phyloP scores from a whole-genome alignment of 2,888 invertebrate genomes.

The Autographa pulchrina region DNA sequence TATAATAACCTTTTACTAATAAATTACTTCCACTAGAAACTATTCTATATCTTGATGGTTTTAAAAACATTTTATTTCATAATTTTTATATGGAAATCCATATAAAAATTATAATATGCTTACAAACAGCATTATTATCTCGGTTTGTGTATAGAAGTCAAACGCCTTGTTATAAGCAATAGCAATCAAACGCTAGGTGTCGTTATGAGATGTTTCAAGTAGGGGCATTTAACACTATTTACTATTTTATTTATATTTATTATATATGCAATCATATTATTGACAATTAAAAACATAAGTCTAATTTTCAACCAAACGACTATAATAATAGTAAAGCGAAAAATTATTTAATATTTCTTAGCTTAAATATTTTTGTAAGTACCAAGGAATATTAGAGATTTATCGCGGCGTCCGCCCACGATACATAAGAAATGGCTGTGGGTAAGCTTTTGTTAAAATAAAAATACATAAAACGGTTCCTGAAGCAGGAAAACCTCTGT shows the following conservation, averaged over 20 bases:
- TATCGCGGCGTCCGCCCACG: background rate
- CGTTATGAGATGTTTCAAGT: background rate
- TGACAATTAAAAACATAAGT: background rate
- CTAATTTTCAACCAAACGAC: background rate
- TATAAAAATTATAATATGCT: too few relatives aligned
- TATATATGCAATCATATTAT: too few relatives aligned
- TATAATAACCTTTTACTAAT: too few relatives aligned
- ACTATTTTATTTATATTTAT: too few relatives aligned
- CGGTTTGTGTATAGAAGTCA: background rate
- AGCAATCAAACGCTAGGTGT: slow-evolving; percentile 20
- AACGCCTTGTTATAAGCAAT: slow-evolving; percentile 24
- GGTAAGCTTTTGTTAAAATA: slow-evolving; percentile 3
- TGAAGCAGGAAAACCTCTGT: background rate
- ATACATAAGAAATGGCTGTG: background rate
- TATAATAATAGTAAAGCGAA: background rate
- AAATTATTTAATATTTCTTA: background rate
- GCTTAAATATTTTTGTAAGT: background rate
- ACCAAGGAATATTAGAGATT: background rate
- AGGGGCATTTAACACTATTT: too few relatives aligned
- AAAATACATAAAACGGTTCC: background rate
- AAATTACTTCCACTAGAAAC: too few relatives aligned
- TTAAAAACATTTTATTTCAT: too few relatives aligned
- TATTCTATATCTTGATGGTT: too few relatives aligned
- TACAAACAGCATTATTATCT: background rate
- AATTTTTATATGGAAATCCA: too few relatives aligned